A percentile compares a stretch with the other conserved stretches of the same genome.
Evolutionary conservation across 2,113 vertebrate genomes (phyloP).

Genomic region (Dicentrarchus labrax): DNA sequence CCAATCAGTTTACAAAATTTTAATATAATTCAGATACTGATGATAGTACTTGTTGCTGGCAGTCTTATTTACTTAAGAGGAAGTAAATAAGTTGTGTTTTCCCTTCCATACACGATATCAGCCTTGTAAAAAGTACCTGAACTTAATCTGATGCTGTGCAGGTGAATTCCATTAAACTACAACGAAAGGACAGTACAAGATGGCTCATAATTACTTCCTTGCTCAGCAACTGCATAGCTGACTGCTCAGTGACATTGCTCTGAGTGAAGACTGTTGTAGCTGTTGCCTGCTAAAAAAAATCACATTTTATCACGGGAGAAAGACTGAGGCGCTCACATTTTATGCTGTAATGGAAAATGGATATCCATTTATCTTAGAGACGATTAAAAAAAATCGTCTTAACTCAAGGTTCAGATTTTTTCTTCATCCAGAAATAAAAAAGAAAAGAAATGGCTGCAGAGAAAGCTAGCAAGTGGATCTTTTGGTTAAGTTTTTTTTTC

Average conservation of each 20-base stretch:
- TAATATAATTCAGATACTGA: too few relatives aligned
- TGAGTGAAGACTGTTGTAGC: too few relatives aligned
- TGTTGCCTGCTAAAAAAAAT: neutral
- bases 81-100: too few relatives aligned
- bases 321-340: neutral
- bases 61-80: too few relatives aligned
- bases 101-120: neutral
- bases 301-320: neutral
- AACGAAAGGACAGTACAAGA: conserved; percentile 12
- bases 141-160: neutral
- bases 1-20: too few relatives aligned
- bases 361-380: neutral
- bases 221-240: neutral
- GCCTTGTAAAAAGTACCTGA: neutral
- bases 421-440: neutral
- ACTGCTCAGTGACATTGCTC: conserved; percentile 8
- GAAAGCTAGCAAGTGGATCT: neutral
- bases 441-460: neutral
- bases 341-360: neutral
- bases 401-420: neutral
- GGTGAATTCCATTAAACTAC: neutral
- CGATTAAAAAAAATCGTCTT: neutral
- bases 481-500: neutral
- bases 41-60: too few relatives aligned
- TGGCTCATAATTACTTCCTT: conserved; percentile 19